Conservation (phyloP, 2,113 vertebrate species). For the Onychorhynchus coronatus region DNA sequence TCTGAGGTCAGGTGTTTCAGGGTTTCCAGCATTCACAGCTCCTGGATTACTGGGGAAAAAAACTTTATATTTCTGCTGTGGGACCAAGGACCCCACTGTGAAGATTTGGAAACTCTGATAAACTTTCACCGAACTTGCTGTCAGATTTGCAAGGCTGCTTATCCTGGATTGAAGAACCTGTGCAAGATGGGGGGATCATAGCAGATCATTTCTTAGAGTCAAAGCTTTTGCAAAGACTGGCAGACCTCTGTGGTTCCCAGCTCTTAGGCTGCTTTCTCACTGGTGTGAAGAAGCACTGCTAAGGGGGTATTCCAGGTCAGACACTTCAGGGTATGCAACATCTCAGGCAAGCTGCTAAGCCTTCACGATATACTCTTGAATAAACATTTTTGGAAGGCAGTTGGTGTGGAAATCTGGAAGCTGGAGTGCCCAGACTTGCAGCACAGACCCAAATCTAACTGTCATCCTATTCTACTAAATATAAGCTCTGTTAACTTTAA, state of each 20-base stretch:
- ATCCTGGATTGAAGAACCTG: neutral
- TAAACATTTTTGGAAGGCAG: neutral
- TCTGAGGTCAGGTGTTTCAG: neutral
- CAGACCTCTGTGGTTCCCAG: neutral
- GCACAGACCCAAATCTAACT: neutral
- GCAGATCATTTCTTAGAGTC: neutral
- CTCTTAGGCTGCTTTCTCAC: neutral
- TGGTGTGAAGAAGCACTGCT: neutral
- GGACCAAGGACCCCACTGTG: neutral
- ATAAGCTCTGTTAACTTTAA: neutral
- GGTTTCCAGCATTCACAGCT: neutral
- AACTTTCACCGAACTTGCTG: neutral
- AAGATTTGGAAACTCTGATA: neutral
- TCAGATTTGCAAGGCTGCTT: neutral
- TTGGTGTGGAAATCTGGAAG: neutral
- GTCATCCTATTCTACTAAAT: neutral
- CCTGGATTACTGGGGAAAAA: neutral
- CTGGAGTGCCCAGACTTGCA: neutral
- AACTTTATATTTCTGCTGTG: neutral
- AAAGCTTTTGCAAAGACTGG: neutral
- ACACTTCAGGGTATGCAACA: neutral
- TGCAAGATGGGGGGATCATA: neutral
- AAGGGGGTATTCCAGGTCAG: neutral
- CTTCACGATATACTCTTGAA: neutral
- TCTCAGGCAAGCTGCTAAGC: neutral